Conservation (phyloP, 2,888 invertebrate species). For the Anthophora plumipes region DNA sequence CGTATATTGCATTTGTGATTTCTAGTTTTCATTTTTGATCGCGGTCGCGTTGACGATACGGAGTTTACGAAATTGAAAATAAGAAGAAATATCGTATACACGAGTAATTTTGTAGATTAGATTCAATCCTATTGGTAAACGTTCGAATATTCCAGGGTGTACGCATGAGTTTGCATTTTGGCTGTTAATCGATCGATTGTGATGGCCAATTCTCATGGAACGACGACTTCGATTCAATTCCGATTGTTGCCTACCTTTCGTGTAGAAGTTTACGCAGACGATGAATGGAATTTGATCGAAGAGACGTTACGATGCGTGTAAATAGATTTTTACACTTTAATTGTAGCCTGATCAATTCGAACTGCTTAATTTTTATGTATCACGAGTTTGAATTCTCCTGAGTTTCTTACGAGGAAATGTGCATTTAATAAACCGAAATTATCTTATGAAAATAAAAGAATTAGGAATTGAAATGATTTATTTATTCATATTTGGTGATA, state of each 20-base stretch:
- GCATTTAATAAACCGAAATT: too few species aligned
- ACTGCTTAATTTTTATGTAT: too few species aligned
- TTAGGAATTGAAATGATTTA: too few species aligned
- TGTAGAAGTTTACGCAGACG: not conserved
- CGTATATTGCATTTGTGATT: not conserved
- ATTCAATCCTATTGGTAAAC: not conserved
- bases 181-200: conserved; percentile 6
- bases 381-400: too few species aligned
- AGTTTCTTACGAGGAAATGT: too few species aligned
- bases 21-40: not conserved
- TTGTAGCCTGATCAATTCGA: too few species aligned
- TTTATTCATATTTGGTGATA: too few species aligned
- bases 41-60: not conserved
- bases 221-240: conserved; percentile 1
- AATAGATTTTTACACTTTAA: not conserved
- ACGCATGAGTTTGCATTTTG: conserved; percentile 7
- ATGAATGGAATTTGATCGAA: conserved; percentile 8
- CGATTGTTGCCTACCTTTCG: not conserved
- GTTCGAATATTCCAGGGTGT: not conserved
- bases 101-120: not conserved
- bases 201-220: conserved; percentile 6
- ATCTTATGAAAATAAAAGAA: too few species aligned
- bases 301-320: not conserved
- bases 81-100: not conserved
- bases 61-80: not conserved